These are phyloP conservation scores for Rhegmatorhina hoffmannsi DNA, from an alignment of 2,113 vertebrate genomes.

Conservation along the genomic window DNA sequence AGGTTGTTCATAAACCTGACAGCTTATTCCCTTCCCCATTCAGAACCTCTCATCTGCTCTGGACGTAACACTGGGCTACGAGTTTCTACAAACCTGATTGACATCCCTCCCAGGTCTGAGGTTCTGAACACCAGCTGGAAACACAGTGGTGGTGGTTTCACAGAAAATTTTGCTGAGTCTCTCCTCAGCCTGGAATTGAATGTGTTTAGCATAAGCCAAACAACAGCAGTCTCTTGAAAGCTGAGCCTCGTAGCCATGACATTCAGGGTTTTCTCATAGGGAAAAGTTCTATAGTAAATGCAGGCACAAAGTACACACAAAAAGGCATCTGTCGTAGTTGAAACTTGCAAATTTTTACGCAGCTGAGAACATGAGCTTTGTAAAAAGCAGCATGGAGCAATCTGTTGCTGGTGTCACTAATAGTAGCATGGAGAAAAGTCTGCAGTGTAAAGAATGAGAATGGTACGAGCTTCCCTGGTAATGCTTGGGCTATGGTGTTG, in stretches of 20 bases:
- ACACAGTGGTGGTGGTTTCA: neutral
- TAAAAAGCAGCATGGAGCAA: neutral
- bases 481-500: rapidly evolving
- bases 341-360: neutral
- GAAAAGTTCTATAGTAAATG: neutral
- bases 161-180: neutral
- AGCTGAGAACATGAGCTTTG: neutral
- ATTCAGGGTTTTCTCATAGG: neutral
- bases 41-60: neutral
- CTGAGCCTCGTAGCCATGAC: neutral
- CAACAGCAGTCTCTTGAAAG: neutral
- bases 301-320: neutral
- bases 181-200: neutral
- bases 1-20: neutral
- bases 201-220: neutral
- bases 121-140: neutral
- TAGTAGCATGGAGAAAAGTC: neutral
- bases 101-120: neutral
- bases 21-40: neutral
- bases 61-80: neutral
- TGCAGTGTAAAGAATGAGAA: rapidly evolving
- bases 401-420: neutral
- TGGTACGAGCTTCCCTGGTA: neutral
- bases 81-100: neutral
- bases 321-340: neutral